phyloP scores from a whole-genome alignment of 2,888 invertebrate species.

The Trichacis sp. region DNA sequence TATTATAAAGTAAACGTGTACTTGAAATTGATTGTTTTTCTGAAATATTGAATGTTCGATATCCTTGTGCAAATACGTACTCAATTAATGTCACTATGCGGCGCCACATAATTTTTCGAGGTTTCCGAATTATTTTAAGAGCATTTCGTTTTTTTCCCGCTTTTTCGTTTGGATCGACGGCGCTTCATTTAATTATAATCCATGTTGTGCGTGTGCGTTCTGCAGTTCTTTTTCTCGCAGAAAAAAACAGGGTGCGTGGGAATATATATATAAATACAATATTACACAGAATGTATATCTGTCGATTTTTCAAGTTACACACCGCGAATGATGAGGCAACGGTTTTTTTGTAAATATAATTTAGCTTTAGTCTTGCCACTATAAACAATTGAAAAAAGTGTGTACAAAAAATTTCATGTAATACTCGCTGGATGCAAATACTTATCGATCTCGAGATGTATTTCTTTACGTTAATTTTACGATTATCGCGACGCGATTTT shows the following conservation, averaged over 20 bases:
- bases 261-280: constrained; percentile 31
- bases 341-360: constrained; percentile 50
- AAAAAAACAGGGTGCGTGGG: constrained; percentile 40
- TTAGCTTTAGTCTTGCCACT: constrained; percentile 49
- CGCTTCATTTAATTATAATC: no score
- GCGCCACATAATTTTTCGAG: no score
- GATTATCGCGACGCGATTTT: constrained; percentile 10
- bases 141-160: no score
- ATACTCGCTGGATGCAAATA: constrained; percentile 42
- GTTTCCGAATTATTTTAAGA: no score
- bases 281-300: constrained; percentile 37
- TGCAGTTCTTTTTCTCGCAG: constrained; percentile 17
- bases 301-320: constrained; percentile 41
- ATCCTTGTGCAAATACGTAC: no score
- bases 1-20: no score
- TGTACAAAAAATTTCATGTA: constrained; percentile 38
- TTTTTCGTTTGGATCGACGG: no score
- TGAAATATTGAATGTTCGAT: no score
- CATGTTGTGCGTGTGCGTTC: constrained; percentile 29
- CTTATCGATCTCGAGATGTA: constrained; percentile 39
- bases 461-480: constrained; percentile 25
- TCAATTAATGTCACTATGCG: no score
- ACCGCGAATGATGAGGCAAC: constrained; percentile 41
- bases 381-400: constrained; percentile 44
- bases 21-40: no score